Base-by-base conservation (phyloP, 2,888 invertebrate species). In the Acleris literana region DNA sequence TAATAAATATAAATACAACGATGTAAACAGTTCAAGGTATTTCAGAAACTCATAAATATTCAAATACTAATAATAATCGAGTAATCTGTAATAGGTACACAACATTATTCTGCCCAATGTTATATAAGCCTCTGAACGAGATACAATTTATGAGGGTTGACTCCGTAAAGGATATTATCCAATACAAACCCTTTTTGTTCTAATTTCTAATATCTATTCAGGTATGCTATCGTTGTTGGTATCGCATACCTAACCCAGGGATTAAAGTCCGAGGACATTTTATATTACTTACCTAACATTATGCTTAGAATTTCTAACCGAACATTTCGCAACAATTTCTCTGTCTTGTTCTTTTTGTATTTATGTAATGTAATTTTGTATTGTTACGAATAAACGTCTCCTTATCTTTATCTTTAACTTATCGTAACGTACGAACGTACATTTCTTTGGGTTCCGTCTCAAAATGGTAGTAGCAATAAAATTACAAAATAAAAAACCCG, bases 181-280 rank as follows among this genome's bases (percentile, higher is more conserved):
- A 46, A 44, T 52, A 61, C 9, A 44, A 54, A 46, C 29, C 61
- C 53, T 53, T 54, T 61, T 53, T 53, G 53, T 61, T 29, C 44
- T 44, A 44, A 60, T 52, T 61, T 53, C 52, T 46, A 53, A 61
- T 61, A 61, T 61, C 53, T 53, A 54, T 61, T 54, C 61, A 61
- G 61, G 61, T 61, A 46, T 46, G 43, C 18, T 29, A 46, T 20
- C 29, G 6, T 43, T 13, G 9, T 16, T 16, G 0, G 43, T 20
- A 3, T 39, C 53, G 20, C 18, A 33, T 61, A 9, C 20, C 53
- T 61, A 29, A 61, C 33, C 22, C 44, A 17, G n/a, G 18, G 61
- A 29, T 46, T 46, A 44, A 22, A 17, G 13, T 53, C 29, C 13
- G 48, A 9, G 29, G 17, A 29, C 6, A 52, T 44, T 44, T 44